Percentiles rank a stretch among this genome's conserved stretches.
These are phyloP conservation scores for Achlya flavicornis DNA, from an alignment of 2,888 invertebrate genomes.

Conservation along the genomic window DNA sequence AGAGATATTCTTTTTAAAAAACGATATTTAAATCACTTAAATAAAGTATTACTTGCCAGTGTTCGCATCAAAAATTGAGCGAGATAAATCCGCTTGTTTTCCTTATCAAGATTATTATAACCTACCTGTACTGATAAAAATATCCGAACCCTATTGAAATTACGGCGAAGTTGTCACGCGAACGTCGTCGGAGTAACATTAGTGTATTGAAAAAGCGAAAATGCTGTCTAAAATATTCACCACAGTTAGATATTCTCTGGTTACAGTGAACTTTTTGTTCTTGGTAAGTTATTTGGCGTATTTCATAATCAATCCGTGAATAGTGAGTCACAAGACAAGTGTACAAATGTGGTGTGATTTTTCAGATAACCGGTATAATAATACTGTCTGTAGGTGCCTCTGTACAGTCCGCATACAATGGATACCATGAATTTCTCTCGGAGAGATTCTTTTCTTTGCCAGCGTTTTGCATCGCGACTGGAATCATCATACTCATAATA, in stretches of 20 bases:
- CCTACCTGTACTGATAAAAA: constrained; percentile 68
- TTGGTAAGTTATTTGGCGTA: constrained; percentile 62
- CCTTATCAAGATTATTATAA: constrained; percentile 77
- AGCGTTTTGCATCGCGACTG: constrained; percentile 88
- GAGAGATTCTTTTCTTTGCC: constrained; percentile 90
- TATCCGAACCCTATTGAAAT: constrained; percentile 63
- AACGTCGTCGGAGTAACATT: constrained; percentile 30
- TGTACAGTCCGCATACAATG: constrained; percentile 86
- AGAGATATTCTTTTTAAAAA: background rate
- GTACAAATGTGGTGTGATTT: constrained; percentile 34
- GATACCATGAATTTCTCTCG: constrained; percentile 86
- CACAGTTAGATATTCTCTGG: constrained; percentile 74
- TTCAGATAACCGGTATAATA: constrained; percentile 92
- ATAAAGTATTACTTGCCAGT: background rate
- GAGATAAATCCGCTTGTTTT: constrained; percentile 75
- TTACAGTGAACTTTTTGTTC: constrained; percentile 71
- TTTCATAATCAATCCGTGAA: constrained; percentile 11
- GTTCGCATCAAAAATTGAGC: constrained; percentile 7
- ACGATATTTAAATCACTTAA: background rate
- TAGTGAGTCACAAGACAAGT: constrained; percentile 18
- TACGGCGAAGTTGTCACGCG: constrained; percentile 56
- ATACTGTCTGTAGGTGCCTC: constrained; percentile 89
- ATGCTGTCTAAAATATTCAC: constrained; percentile 77
- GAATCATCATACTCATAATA: constrained; percentile 89
- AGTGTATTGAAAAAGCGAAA: constrained; percentile 38